A percentile compares a stretch with the other conserved stretches of the same genome.
Conservation (phyloP, 2,797 vertebrate species). For the Zenarchopterus dispar region DNA sequence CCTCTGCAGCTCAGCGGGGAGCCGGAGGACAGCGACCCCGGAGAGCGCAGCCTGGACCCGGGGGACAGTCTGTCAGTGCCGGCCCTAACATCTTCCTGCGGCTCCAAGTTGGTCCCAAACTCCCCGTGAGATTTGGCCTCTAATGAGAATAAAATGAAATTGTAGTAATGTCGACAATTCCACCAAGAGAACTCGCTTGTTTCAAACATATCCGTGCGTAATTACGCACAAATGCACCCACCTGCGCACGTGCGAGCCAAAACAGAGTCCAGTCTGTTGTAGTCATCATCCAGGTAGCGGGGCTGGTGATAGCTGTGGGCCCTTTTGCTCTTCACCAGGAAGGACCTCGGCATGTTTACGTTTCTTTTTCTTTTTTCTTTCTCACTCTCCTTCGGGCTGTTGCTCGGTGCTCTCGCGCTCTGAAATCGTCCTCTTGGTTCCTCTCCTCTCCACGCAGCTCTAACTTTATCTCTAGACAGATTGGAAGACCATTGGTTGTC, state of each 20-base stretch:
- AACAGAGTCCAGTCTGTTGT: conserved; percentile 79
- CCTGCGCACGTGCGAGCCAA: conserved; percentile 88
- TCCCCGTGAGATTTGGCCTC: conserved; percentile 74
- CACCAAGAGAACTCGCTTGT: background rate
- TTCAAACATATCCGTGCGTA: conserved; percentile 18
- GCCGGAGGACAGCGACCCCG: conserved; percentile 78
- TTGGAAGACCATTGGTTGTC: conserved; percentile 77
- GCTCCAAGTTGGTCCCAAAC: conserved; percentile 41
- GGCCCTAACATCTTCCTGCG: conserved; percentile 37
- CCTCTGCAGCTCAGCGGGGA: conserved; percentile 89
- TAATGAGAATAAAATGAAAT: conserved; percentile 50
- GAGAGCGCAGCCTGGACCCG: conserved; percentile 68
- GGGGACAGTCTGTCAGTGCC: conserved; percentile 76
- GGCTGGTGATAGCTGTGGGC: conserved; percentile 98
- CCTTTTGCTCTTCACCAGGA: conserved; percentile 97
- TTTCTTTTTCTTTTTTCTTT: too few relatives aligned
- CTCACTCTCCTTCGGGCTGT: too few relatives aligned
- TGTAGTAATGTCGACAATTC: too few relatives aligned
- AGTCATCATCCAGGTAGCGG: conserved; percentile 87
- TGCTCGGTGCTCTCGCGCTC: background rate
- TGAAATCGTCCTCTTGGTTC: conserved; percentile 52
- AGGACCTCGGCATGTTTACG: conserved; percentile 90
- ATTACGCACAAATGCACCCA: conserved; percentile 75
- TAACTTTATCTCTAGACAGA: conserved; percentile 80
- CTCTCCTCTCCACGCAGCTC: conserved; percentile 52